phyloP scores from a whole-genome alignment of 2,113 vertebrate species.

The Zapus hudsonius region DNA sequence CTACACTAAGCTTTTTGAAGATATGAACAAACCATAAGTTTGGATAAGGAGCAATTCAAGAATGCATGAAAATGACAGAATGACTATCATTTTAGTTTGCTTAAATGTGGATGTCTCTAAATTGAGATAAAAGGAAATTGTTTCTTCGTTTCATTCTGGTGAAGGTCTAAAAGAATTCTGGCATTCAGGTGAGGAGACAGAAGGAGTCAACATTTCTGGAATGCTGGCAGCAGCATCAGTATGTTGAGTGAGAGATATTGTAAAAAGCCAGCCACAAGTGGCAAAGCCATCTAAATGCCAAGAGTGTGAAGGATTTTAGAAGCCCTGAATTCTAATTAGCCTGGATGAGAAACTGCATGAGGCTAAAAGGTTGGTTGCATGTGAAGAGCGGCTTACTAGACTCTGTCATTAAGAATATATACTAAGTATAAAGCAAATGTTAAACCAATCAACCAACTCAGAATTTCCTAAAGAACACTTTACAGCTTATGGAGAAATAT shows the following conservation, averaged over 20 bases:
- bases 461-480: constrained; percentile 76
- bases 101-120: constrained; percentile 50
- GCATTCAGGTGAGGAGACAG: constrained; percentile 60
- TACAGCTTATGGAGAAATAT: constrained; percentile 56
- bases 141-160: constrained; percentile 60
- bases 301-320: constrained; percentile 78
- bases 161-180: constrained; percentile 59
- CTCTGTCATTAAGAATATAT: constrained; percentile 77
- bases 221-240: constrained; percentile 32
- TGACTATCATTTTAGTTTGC: constrained; percentile 31
- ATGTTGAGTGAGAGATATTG: constrained; percentile 70
- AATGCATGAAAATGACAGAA: neutral
- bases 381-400: constrained; percentile 72
- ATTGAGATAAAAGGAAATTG: constrained; percentile 58
- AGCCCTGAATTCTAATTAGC: constrained; percentile 86
- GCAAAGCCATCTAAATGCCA: constrained; percentile 84
- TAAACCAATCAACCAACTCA: constrained; percentile 80
- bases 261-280: constrained; percentile 82
- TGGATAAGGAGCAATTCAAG: neutral
- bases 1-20: neutral
- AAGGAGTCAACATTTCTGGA: constrained; percentile 48
- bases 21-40: neutral
- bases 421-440: constrained; percentile 80
- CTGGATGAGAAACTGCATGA: constrained; percentile 80
- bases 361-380: constrained; percentile 76